Percentiles rank a stretch among this genome's conserved stretches.
Evolutionary conservation across 2,888 invertebrate genomes (phyloP).

Genomic region (Drosophila barbarae): DNA sequence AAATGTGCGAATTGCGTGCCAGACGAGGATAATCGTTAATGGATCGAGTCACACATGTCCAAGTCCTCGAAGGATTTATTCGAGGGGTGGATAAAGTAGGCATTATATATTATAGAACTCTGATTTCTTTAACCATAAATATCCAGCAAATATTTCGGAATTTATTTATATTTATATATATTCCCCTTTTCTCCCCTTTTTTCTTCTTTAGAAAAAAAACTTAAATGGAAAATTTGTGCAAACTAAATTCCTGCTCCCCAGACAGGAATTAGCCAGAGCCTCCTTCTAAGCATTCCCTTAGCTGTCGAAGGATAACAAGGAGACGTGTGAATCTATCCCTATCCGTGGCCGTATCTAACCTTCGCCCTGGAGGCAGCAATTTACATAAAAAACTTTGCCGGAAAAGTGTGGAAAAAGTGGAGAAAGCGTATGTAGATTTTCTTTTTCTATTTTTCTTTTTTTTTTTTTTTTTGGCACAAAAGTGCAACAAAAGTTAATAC

Average conservation of each 20-base stretch:
- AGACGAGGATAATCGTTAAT: slow-evolving; percentile 23
- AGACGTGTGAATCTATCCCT: slow-evolving; percentile 19
- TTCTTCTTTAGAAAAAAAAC: background rate
- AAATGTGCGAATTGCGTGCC: slow-evolving; percentile 13
- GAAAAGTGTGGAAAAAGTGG: slow-evolving; percentile 9
- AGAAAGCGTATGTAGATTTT: slow-evolving; percentile 21
- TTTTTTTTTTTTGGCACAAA: slow-evolving; percentile 18
- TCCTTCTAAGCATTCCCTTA: background rate
- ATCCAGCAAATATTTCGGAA: background rate
- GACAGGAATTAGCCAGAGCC: slow-evolving; percentile 18
- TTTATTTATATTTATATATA: too few relatives aligned
- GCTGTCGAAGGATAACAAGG: slow-evolving; percentile 11
- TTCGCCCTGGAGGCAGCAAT: slow-evolving; percentile 9
- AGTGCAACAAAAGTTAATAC: slow-evolving; percentile 70
- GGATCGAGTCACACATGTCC: slow-evolving; percentile 25
- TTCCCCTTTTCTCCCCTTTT: background rate
- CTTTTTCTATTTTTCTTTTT: too few relatives aligned
- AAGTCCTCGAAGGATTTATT: slow-evolving; percentile 10
- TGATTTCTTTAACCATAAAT: background rate
- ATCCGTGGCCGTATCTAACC: background rate
- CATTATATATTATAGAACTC: background rate
- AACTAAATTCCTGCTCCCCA: slow-evolving; percentile 12
- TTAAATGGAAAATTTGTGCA: background rate
- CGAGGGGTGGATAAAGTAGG: background rate
- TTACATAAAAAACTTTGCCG: slow-evolving; percentile 31